Evolutionary conservation across 2,888 invertebrate genomes (phyloP).

Genomic region (Pterostichus madidus): DNA sequence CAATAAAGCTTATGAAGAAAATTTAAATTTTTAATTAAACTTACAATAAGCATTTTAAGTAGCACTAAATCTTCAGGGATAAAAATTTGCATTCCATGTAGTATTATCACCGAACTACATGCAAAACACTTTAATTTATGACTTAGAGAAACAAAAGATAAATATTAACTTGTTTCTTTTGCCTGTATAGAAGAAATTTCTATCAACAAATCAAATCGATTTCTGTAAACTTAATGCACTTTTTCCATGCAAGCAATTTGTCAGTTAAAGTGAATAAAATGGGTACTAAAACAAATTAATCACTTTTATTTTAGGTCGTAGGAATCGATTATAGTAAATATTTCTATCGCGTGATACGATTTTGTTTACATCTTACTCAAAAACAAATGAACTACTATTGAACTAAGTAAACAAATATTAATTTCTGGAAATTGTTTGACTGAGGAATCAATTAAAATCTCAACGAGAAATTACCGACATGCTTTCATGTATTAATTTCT

Average conservation of each 20-base stretch:
- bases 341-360: conserved; percentile 14
- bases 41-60: not conserved
- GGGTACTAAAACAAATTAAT: not conserved
- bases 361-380: not conserved
- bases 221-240: not conserved
- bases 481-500: not conserved
- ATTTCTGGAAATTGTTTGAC: conserved; percentile 5
- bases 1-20: not conserved
- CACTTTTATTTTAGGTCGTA: not conserved
- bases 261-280: not conserved
- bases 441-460: not conserved
- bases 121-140: conserved; percentile 8
- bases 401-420: conserved; percentile 12
- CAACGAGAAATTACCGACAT: not conserved
- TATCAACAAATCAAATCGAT: not conserved
- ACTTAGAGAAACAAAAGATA: not conserved
- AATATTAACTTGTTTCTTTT: not conserved
- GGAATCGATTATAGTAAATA: conserved; percentile 2
- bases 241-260: conserved; percentile 6
- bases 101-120: not conserved
- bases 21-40: not conserved
- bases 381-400: conserved; percentile 11
- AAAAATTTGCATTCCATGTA: conserved; percentile 7
- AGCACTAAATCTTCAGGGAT: conserved; percentile 11
- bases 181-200: not conserved